phyloP scores from a whole-genome alignment of 2,888 invertebrate species.

The Hipparchia sbordonii region DNA sequence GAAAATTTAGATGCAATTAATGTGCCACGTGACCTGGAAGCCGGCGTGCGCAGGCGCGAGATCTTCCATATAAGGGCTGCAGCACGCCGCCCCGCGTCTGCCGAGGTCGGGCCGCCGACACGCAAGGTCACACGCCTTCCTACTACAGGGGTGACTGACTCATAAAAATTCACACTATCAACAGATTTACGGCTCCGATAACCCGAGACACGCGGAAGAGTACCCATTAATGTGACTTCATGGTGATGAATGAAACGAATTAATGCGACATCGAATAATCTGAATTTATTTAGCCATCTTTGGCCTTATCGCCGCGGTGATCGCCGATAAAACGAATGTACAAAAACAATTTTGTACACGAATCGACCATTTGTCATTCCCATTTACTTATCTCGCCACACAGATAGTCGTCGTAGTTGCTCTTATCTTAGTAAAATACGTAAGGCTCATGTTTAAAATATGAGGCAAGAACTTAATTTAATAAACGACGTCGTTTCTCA shows the following conservation, averaged over 20 bases:
- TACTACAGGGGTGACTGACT: constrained; percentile 68
- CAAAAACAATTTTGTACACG: constrained; percentile 31
- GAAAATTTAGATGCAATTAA: constrained; percentile 60
- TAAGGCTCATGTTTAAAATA: constrained; percentile 32
- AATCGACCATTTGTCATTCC: constrained; percentile 32
- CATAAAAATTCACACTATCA: constrained; percentile 64
- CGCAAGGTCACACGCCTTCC: constrained; percentile 52
- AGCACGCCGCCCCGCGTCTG: constrained; percentile 56
- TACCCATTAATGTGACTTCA: constrained; percentile 36
- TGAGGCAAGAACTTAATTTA: constrained; percentile 28
- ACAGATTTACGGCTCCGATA: constrained; percentile 64
- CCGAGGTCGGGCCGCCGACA: constrained; percentile 51
- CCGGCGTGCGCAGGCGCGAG: constrained; percentile 39
- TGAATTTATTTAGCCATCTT: constrained; percentile 36
- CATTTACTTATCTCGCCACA: constrained; percentile 30
- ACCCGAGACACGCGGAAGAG: constrained; percentile 61
- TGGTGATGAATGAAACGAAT: constrained; percentile 40
- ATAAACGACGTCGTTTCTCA: constrained; percentile 29
- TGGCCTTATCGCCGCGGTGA: constrained; percentile 25
- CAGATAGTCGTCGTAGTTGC: constrained; percentile 19
- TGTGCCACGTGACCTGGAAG: constrained; percentile 63
- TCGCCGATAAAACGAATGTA: constrained; percentile 26
- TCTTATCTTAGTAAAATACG: constrained; percentile 25
- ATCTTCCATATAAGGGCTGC: constrained; percentile 58
- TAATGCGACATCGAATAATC: constrained; percentile 33